Evolutionary conservation across 1,140 invertebrate genomes (phyloP), one percentile per base, ranked within the genome.

Genomic region (Dinoponera quadriceps): DNA sequence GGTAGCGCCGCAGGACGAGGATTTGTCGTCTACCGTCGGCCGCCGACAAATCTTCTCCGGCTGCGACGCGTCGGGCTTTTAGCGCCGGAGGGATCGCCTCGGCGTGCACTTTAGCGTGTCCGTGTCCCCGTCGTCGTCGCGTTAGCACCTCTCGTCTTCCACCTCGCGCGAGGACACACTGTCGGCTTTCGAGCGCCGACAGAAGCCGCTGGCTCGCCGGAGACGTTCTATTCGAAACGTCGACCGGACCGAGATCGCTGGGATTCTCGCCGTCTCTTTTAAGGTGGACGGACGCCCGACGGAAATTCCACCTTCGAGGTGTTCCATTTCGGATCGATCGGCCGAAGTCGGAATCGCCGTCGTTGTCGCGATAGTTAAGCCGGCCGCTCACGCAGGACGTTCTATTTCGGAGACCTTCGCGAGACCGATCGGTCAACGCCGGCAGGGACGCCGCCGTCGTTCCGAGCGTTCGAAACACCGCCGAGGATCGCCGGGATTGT

Each of bases 31-130:
- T 72, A 54, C 81, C 49, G 77, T 62, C 78, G 29, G 63, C 38
- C 51, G 57, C 16, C 77, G 77, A 85, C 85, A 86, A 85, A 86
- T 86, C 84, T 85, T 85, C 60, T 54, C 73, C 48, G 49, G 72
- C 81, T 72, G 38, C 65, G 20, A 75, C 51, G 65, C 63, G 74
- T 87, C 71, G 22, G 62, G 51, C 38, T 44, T 77, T 84, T 85
- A 54, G 57, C 75, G 59, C 38, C 73, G 29, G 74, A 74, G 77
- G 63, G 77, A 75, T 82, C 84, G 44, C n/a, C 55, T 11, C 48
- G 14, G 55, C 14, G 44, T 51, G 62, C 48, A 22, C 69, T 72
- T 33, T 9, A n/a, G 20, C 38, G 25, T 48, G 65, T 60, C 29
- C 48, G 48, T 54, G 78, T 82, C 38, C 33, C 51, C 7, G 9